Evolutionary conservation across 64 coral and sea anemone genomes (phyloP).

Genomic region (Montipora sp.): DNA sequence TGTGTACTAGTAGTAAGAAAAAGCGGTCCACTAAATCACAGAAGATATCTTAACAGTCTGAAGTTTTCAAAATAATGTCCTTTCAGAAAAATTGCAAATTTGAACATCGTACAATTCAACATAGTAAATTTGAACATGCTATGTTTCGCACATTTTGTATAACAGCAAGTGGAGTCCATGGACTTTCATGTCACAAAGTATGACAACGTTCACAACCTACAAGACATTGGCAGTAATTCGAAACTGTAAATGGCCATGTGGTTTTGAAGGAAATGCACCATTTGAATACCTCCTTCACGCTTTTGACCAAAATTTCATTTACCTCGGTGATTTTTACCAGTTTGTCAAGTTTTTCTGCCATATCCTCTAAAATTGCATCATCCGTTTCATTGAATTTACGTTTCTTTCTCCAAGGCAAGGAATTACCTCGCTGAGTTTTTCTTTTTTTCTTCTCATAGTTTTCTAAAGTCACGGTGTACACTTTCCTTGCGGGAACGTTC

Average conservation of each 20-base stretch:
- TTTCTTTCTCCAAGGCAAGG: neutral
- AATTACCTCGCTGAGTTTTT: neutral
- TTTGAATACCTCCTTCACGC: neutral
- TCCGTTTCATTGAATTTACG: neutral
- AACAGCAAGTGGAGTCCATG: neutral
- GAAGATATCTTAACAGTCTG: too few species aligned
- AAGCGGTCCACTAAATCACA: too few species aligned
- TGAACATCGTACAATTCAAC: neutral
- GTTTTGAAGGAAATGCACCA: neutral
- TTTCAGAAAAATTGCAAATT: too few species aligned
- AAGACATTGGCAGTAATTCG: neutral
- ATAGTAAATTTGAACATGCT: neutral
- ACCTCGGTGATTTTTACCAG: neutral
- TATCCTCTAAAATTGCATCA: neutral
- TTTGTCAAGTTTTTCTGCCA: neutral
- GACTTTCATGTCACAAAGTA: neutral
- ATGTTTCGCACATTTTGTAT: neutral
- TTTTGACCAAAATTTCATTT: neutral
- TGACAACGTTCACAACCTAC: neutral
- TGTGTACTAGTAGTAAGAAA: too few species aligned
- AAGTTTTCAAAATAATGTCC: too few species aligned
- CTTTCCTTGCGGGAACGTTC: slow-evolving; percentile 2
- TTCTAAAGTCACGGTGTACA: neutral
- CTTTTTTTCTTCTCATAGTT: slow-evolving; percentile 1
- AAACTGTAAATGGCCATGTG: neutral